A percentile compares a stretch with the other conserved stretches of the same genome.
Evolutionary conservation across 2,888 invertebrate species (phyloP).

Genomic region (Thereva unica): DNA sequence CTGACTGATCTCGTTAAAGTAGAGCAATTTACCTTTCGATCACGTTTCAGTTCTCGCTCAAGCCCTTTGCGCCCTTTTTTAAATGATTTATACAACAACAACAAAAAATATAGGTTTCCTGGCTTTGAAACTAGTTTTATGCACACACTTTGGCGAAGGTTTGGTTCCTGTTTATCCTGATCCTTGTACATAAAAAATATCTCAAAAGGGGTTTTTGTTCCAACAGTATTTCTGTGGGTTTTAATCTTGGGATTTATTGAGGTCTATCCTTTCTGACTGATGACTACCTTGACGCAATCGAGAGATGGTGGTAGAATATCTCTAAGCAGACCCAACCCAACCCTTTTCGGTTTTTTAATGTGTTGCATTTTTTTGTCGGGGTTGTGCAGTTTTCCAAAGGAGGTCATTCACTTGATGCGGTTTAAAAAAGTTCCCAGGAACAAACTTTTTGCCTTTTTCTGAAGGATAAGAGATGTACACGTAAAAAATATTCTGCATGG

Average conservation of each 20-base stretch:
- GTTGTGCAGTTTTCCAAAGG: slow-evolving; percentile 1
- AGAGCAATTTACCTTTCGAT: slow-evolving; percentile 38
- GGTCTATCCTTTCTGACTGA: slow-evolving; percentile 16
- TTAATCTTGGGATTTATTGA: slow-evolving; percentile 41
- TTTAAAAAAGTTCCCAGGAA: slow-evolving; percentile 9
- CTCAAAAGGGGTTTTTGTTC: slow-evolving; percentile 12
- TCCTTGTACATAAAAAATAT: slow-evolving; percentile 25
- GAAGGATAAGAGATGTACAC: too few species aligned
- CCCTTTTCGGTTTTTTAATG: slow-evolving; percentile 7
- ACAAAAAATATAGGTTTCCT: slow-evolving; percentile 23
- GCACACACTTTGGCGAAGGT: slow-evolving; percentile 25
- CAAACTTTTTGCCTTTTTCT: slow-evolving; percentile 12
- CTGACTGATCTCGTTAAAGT: slow-evolving; percentile 34
- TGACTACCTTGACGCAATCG: slow-evolving; percentile 6
- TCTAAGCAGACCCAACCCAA: slow-evolving; percentile 7
- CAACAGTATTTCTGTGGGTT: slow-evolving; percentile 38
- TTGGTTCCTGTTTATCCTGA: slow-evolving; percentile 42
- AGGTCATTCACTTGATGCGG: slow-evolving; percentile 31
- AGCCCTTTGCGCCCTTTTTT: slow-evolving; percentile 39
- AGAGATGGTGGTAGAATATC: too few species aligned
- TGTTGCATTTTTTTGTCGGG: neutral
- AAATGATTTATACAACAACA: slow-evolving; percentile 3
- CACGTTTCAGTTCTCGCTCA: slow-evolving; percentile 38
- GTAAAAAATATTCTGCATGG: too few species aligned
- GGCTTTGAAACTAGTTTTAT: slow-evolving; percentile 29